Evolutionary conservation across 2,888 invertebrate species (phyloP).

Genomic region (Chromoteleia sp.): DNA sequence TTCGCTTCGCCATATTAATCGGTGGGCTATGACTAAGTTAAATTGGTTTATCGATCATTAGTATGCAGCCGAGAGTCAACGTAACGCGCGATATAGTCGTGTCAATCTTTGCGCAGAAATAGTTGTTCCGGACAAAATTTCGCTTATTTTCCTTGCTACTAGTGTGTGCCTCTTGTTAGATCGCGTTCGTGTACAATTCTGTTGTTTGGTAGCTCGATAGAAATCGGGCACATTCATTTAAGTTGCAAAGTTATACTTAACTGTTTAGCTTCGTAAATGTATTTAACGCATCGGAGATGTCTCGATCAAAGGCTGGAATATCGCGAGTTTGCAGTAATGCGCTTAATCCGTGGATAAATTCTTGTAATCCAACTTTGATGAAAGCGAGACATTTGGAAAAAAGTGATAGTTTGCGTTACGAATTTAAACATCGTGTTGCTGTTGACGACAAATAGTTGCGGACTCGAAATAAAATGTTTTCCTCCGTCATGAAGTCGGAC

Average conservation of each 20-base stretch:
- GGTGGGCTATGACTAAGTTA: conserved; percentile 64
- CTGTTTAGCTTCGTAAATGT: conserved; percentile 1
- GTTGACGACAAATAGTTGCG: conserved; percentile 25
- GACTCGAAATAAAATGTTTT: not conserved
- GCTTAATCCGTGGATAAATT: conserved; percentile 27
- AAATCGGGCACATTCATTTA: conserved; percentile 13
- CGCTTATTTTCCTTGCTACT: conserved; percentile 24
- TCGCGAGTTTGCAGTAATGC: conserved; percentile 17
- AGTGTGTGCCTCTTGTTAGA: conserved; percentile 25
- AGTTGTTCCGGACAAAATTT: conserved; percentile 32
- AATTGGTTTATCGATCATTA: conserved; percentile 70
- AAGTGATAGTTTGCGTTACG: conserved; percentile 1
- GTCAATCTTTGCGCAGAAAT: conserved; percentile 27
- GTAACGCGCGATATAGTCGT: conserved; percentile 24
- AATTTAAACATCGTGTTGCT: conserved; percentile 10
- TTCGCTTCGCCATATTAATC: conserved; percentile 57
- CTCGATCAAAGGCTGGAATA: conserved; percentile 18
- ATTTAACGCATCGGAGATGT: conserved; percentile 11
- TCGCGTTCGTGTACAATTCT: not conserved
- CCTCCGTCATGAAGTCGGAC: too few relatives aligned
- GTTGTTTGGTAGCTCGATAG: not conserved
- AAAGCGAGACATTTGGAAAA: conserved; percentile 6
- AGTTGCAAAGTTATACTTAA: conserved; percentile 19
- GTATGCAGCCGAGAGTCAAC: conserved; percentile 34
- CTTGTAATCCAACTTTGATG: not conserved